Evolutionary conservation across 2,113 vertebrate genomes (phyloP), one percentile per base, ranked within the genome.

Genomic region (Polypterus senegalus): DNA sequence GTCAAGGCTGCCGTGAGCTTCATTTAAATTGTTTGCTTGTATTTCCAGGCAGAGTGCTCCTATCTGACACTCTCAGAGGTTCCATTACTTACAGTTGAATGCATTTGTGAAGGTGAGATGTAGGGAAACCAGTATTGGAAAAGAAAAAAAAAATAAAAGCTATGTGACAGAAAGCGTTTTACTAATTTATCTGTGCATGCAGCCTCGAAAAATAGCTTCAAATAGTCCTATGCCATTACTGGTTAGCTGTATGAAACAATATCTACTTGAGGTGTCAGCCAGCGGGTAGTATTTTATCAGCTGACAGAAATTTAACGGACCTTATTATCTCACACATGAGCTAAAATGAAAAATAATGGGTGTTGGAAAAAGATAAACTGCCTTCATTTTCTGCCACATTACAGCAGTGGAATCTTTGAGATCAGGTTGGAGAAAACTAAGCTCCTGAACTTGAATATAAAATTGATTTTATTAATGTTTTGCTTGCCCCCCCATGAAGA

Each of bases 311-410:
- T 65, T 70, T 69, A 71, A 73, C 69, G 27, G 69, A 63, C 69
- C 73, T 71, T 71, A 67, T 73, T 77, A 75, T 75, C 67, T 71
- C 54, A 63, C 65, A 64, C 58, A 56, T 68, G 69, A 74, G 73
- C 55, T 61, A 55, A 60, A 74, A 75, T 74, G 67, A 70, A 71
- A 73, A 70, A 59, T 66, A 70, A 77, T 68, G 63, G 58, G 58
- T 65, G 72, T 62, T 63, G 68, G 63, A 72, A 65, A 57, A 66
- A 74, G 70, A 71, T 67, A 69, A 74, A 71, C 64, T 9, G 66
- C 65, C 61, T 62, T 74, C 70, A 74, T 71, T 63, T 46, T 69
- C 64, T 63, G 64, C 64, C 61, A 62, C 57, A 61, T 65, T 47
- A 9, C 46, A 56, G 57, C 49, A 60, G 54, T 51, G 51, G 53